A percentile compares a stretch with the other conserved stretches of the same genome.
phyloP scores from a whole-genome alignment of 2,113 vertebrate genomes.

The Leptocoma aspasia region DNA sequence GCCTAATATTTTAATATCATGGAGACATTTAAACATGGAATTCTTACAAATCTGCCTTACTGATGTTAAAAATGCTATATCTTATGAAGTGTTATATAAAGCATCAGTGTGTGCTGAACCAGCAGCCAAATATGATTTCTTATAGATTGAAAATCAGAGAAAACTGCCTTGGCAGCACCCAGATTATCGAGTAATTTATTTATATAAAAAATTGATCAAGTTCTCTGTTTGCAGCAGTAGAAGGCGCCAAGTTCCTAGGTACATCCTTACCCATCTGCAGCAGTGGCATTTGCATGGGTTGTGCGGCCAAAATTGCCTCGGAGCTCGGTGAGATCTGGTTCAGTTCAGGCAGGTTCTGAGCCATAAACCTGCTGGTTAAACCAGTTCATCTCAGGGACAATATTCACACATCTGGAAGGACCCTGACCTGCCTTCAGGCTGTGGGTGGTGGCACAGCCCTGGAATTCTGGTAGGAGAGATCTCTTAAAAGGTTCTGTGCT shows the following conservation, averaged over 20 bases:
- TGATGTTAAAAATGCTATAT: not conserved
- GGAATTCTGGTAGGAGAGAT: not conserved
- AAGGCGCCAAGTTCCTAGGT: not conserved
- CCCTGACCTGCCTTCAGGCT: not conserved
- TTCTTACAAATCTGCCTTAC: not conserved
- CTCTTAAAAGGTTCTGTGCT: accelerated
- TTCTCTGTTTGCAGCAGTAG: not conserved
- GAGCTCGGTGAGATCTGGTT: not conserved
- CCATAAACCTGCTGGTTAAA: not conserved
- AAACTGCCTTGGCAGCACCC: not conserved
- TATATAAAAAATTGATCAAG: not conserved
- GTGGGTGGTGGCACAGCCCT: not conserved
- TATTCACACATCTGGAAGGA: not conserved
- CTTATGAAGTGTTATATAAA: not conserved
- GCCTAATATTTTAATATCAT: not conserved
- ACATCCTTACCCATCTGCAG: not conserved
- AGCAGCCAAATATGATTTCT: not conserved
- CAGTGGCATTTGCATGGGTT: not conserved
- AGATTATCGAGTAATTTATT: not conserved
- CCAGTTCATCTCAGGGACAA: not conserved
- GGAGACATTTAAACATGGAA: not conserved
- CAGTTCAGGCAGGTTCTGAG: not conserved
- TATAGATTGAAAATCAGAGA: not conserved
- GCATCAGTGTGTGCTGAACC: not conserved
- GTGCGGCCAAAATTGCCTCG: not conserved